Evolutionary conservation across 2,797 vertebrate genomes (phyloP).

Genomic region (Denticeps clupeoides): DNA sequence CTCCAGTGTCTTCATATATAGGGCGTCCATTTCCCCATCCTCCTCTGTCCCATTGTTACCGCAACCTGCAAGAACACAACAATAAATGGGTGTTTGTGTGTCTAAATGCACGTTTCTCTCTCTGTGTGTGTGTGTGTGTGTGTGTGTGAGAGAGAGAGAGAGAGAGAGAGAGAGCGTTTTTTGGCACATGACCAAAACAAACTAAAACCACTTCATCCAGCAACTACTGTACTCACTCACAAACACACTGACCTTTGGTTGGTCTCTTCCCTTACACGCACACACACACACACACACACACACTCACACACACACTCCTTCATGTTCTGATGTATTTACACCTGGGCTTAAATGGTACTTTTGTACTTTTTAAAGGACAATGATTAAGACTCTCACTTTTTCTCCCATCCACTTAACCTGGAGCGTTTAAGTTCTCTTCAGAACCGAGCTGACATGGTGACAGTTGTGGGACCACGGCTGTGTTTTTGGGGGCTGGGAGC

Average conservation of each 20-base stretch:
- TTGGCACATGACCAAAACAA: slow-evolving; percentile 54
- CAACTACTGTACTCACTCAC: slow-evolving; percentile 42
- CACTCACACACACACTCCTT: slow-evolving; percentile 15
- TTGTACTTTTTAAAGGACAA: too few relatives aligned
- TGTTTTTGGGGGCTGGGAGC: slow-evolving; percentile 43
- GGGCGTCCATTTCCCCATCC: slow-evolving; percentile 79
- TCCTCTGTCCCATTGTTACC: slow-evolving; percentile 50
- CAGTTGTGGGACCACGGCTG: too few relatives aligned
- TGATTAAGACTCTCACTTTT: too few relatives aligned
- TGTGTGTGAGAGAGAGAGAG: background rate
- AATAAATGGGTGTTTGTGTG: background rate
- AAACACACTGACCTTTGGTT: slow-evolving; percentile 37
- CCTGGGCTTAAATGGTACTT: too few relatives aligned
- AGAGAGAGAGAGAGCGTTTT: slow-evolving; percentile 3
- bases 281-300: background rate
- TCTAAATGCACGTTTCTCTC: background rate
- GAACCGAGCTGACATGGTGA: too few relatives aligned
- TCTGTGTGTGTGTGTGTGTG: slow-evolving; percentile 1
- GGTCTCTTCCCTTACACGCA: slow-evolving; percentile 30
- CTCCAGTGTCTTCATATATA: slow-evolving; percentile 92
- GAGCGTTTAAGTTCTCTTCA: too few relatives aligned
- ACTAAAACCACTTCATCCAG: slow-evolving; percentile 55
- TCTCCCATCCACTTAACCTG: too few relatives aligned
- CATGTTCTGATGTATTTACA: background rate
- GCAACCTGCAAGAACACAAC: slow-evolving; percentile 46